Base-by-base conservation (phyloP, 2,113 vertebrate species). In the Cisticola juncidis region DNA sequence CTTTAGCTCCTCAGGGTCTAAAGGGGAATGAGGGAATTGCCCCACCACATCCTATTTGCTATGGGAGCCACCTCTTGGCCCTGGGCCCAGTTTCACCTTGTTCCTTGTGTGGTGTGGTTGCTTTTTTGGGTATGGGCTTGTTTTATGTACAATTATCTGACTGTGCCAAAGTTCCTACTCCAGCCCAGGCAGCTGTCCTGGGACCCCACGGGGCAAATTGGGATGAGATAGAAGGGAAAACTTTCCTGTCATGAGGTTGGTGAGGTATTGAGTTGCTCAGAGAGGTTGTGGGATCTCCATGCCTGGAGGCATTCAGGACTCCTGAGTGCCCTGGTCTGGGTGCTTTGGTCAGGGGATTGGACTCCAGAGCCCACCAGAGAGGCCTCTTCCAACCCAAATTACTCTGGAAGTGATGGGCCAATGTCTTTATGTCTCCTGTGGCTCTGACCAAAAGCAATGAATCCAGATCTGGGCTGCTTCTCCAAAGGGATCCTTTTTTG, bases 201-300 rank as follows among this genome's bases (percentile, higher is more conserved):
- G 71, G 58, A 73, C 23, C 29, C 14, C 8, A 4, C 0, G 0
- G 28, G 62, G 48, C 16, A 66, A 45, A 50, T 1, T 0, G 0
- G 16, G 8, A 5, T 36, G 60, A 47, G 33, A 35, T 12, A 10
- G 2, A 45, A 87, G 35, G 56, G 35, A 47, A 65, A 61, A 2
- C 16, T 71, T 70, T 25, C 20, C 26, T 60, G 0, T 28, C 44
- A 28, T 62, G 73, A 78, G 16, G 38, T 7, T 87, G 42, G 24
- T 62, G 29, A 47, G 70, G 36, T 53, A 35, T 0, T 18, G 40
- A 51, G 50, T 6, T 78, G 8, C 26, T 12, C 24, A 21, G 56
- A 87, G 69, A 66, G 15, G 24, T 0, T 73, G 25, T 69, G 56
- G 10, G 54, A 68, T 31, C 45, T 81, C 54, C 47, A 5, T 62